Conservation (phyloP, 2,888 invertebrate genomes). For the Hedychridium roseum region DNA sequence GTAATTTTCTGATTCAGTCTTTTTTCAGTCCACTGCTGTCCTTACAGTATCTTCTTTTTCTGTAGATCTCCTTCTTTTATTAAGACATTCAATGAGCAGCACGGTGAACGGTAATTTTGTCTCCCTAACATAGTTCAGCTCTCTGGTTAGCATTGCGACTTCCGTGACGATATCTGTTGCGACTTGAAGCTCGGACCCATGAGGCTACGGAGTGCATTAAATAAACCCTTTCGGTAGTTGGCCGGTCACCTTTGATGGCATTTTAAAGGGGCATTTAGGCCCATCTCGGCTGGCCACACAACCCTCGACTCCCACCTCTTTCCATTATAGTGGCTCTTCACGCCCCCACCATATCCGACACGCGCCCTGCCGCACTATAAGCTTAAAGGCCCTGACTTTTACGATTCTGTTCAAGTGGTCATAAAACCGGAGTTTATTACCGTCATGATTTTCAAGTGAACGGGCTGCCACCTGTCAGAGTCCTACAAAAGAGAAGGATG, state of each 20-base stretch:
- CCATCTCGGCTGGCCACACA: slow-evolving; percentile 54
- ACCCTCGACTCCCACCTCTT: slow-evolving; percentile 24
- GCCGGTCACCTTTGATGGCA: slow-evolving; percentile 50
- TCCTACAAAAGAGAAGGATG: slow-evolving; percentile 52
- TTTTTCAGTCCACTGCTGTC: too few relatives aligned
- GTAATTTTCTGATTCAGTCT: too few relatives aligned
- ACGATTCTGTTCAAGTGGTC: slow-evolving; percentile 69
- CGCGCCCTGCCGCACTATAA: slow-evolving; percentile 60
- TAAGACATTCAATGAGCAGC: too few relatives aligned
- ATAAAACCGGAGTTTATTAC: slow-evolving; percentile 69
- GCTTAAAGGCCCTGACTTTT: slow-evolving; percentile 67
- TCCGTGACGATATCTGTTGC: too few relatives aligned
- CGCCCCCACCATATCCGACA: slow-evolving; percentile 61
- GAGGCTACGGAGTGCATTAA: too few relatives aligned
- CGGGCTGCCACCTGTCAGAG: slow-evolving; percentile 64
- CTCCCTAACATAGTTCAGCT: too few relatives aligned
- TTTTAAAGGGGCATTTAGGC: slow-evolving; percentile 58
- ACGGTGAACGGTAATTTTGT: too few relatives aligned
- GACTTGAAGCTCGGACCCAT: too few relatives aligned
- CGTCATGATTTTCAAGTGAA: slow-evolving; percentile 65
- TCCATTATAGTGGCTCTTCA: slow-evolving; percentile 39
- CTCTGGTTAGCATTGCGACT: too few relatives aligned
- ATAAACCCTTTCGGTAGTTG: slow-evolving; percentile 45
- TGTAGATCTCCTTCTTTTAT: too few relatives aligned
- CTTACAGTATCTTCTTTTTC: too few relatives aligned